phyloP scores from a whole-genome alignment of 2,888 invertebrate genomes.

The Noctua pronuba region DNA sequence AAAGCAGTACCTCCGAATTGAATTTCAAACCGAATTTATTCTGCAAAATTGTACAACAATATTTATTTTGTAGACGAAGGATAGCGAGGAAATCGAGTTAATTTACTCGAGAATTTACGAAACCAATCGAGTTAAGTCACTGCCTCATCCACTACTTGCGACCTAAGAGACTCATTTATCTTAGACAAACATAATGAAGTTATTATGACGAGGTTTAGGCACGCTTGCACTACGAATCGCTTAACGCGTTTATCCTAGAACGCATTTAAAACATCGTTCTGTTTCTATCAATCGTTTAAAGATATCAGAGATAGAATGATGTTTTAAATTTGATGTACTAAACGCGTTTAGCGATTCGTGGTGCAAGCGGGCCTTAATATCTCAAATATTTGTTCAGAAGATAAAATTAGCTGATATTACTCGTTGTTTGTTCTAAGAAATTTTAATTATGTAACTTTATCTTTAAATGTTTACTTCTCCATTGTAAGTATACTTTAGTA shows the following conservation, averaged over 20 bases:
- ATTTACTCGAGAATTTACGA: constrained; percentile 38
- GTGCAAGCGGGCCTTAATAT: too few relatives aligned
- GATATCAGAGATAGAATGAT: too few relatives aligned
- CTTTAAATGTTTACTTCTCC: constrained; percentile 8
- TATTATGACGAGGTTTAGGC: constrained; percentile 47
- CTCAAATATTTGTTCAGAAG: constrained; percentile 40
- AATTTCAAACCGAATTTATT: constrained; percentile 37
- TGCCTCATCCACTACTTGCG: constrained; percentile 36
- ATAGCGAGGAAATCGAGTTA: constrained; percentile 41
- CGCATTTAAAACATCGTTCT: too few relatives aligned
- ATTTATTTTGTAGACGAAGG: constrained; percentile 42
- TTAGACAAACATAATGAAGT: constrained; percentile 51
- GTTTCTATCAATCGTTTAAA: too few relatives aligned
- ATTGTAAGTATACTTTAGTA: constrained; percentile 3
- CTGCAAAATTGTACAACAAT: constrained; percentile 34
- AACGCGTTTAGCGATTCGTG: too few relatives aligned
- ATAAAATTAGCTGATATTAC: constrained; percentile 37
- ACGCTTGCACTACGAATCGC: too few relatives aligned
- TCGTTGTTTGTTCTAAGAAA: constrained; percentile 9
- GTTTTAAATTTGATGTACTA: too few relatives aligned
- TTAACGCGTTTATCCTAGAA: too few relatives aligned
- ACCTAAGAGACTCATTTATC: constrained; percentile 44
- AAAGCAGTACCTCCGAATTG: constrained; percentile 30
- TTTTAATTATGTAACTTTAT: constrained; percentile 27
- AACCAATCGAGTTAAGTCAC: constrained; percentile 40